Evolutionary conservation across 1,140 invertebrate genomes (phyloP).

Genomic region (Colletes latitarsis): DNA sequence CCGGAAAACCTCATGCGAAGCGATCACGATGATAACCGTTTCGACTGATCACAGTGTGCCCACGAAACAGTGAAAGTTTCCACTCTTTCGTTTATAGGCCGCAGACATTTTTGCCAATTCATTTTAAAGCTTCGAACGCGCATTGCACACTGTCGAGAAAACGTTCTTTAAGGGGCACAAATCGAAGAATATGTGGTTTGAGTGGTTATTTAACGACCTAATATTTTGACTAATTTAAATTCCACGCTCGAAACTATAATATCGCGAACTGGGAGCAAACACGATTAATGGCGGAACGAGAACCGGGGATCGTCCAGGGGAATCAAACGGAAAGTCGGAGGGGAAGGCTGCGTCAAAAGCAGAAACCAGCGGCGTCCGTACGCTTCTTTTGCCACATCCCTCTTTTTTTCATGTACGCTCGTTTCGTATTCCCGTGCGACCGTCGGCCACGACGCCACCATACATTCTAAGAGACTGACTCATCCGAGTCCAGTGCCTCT

Average conservation of each 20-base stretch:
- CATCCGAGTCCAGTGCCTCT: conserved; percentile 68
- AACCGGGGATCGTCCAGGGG: no score
- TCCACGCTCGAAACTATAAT: no score
- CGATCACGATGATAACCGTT: conserved; percentile 21
- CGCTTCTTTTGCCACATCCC: conserved; percentile 49
- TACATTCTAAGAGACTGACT: conserved; percentile 74
- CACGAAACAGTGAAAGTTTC: conserved; percentile 28
- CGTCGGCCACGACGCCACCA: conserved; percentile 61
- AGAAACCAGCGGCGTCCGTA: conserved; percentile 14
- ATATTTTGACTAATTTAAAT: no score
- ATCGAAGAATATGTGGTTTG: no score
- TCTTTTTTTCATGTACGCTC: conserved; percentile 59
- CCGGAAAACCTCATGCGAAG: conserved; percentile 50
- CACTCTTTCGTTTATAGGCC: not conserved
- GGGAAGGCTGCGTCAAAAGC: conserved; percentile 16
- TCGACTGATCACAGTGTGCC: not conserved
- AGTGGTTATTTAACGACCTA: no score
- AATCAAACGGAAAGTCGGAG: conserved; percentile 5
- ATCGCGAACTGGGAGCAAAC: no score
- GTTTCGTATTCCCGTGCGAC: conserved; percentile 68
- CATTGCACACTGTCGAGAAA: no score
- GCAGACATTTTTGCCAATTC: not conserved
- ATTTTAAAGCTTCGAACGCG: no score
- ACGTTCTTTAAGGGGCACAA: no score
- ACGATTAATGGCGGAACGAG: no score